Evolutionary conservation across 1,140 invertebrate genomes (phyloP).

Genomic region (Aphelinus certus): DNA sequence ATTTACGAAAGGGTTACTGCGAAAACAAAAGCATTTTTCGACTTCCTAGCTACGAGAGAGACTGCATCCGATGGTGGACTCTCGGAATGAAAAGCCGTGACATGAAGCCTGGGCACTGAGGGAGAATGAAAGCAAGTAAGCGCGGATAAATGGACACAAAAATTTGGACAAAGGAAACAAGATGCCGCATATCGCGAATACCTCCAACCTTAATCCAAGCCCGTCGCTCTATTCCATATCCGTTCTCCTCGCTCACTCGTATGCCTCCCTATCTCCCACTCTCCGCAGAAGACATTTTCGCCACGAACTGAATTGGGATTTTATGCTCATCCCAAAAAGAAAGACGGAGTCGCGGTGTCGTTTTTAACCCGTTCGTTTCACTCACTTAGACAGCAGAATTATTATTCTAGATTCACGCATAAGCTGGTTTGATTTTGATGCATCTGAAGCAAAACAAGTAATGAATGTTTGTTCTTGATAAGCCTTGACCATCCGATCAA

Average conservation of each 20-base stretch:
- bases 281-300: slow-evolving; percentile 28
- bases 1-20: slow-evolving; percentile 44
- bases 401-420: too few species aligned
- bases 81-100: slow-evolving; percentile 48
- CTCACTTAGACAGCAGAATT: too few species aligned
- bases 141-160: slow-evolving; percentile 56
- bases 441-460: too few species aligned
- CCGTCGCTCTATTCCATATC: slow-evolving; percentile 1
- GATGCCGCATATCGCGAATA: slow-evolving; percentile 52
- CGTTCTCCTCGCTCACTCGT: slow-evolving; percentile 32
- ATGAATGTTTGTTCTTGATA: too few species aligned
- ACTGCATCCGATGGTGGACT: slow-evolving; percentile 39
- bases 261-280: not conserved
- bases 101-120: slow-evolving; percentile 35
- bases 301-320: slow-evolving; percentile 17
- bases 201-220: slow-evolving; percentile 36
- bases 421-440: too few species aligned
- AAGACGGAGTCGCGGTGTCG: not conserved
- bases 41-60: slow-evolving; percentile 23
- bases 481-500: too few species aligned
- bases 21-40: slow-evolving; percentile 43
- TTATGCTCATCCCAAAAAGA: not conserved
- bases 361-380: slow-evolving; percentile 20
- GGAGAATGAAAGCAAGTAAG: slow-evolving; percentile 35
- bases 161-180: slow-evolving; percentile 57